Evolutionary conservation across 2,797 vertebrate species (phyloP).

Genomic region (Microctenopoma stevenorrisi): DNA sequence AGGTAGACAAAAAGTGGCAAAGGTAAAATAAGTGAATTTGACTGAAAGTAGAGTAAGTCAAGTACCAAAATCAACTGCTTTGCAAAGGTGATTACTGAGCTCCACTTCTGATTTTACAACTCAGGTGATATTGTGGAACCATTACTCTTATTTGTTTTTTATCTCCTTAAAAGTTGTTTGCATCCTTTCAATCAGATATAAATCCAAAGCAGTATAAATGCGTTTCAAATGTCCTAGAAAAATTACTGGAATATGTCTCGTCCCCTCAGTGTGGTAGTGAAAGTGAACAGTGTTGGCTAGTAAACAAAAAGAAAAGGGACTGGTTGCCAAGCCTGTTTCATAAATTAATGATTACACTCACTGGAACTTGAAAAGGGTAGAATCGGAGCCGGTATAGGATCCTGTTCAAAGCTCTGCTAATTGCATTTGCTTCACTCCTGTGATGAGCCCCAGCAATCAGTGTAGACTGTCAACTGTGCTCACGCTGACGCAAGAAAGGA

Average conservation of each 20-base stretch:
- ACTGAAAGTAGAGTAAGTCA: background rate
- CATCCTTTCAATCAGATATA: background rate
- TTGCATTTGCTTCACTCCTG: slow-evolving; percentile 48
- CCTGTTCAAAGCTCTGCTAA: slow-evolving; percentile 63
- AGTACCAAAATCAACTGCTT: background rate
- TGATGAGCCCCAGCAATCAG: slow-evolving; percentile 40
- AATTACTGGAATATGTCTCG: slow-evolving; percentile 19
- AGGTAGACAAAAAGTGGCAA: background rate
- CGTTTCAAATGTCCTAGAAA: slow-evolving; percentile 48
- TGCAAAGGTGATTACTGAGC: background rate
- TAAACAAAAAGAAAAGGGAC: slow-evolving; percentile 57
- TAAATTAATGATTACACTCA: slow-evolving; percentile 66
- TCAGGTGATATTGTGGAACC: no score
- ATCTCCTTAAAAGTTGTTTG: background rate
- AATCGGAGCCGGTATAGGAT: slow-evolving; percentile 50
- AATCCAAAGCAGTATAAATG: background rate
- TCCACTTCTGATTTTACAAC: background rate
- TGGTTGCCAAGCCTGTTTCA: slow-evolving; percentile 45
- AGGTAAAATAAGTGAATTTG: background rate
- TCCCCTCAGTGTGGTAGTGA: slow-evolving; percentile 26
- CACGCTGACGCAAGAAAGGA: slow-evolving; percentile 1
- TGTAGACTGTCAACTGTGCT: slow-evolving; percentile 34
- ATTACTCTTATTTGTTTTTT: background rate
- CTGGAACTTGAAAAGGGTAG: slow-evolving; percentile 49
- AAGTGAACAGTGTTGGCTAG: slow-evolving; percentile 46